Evolutionary conservation across 2,113 vertebrate species (phyloP).

Genomic region (Halcyon malimbica): DNA sequence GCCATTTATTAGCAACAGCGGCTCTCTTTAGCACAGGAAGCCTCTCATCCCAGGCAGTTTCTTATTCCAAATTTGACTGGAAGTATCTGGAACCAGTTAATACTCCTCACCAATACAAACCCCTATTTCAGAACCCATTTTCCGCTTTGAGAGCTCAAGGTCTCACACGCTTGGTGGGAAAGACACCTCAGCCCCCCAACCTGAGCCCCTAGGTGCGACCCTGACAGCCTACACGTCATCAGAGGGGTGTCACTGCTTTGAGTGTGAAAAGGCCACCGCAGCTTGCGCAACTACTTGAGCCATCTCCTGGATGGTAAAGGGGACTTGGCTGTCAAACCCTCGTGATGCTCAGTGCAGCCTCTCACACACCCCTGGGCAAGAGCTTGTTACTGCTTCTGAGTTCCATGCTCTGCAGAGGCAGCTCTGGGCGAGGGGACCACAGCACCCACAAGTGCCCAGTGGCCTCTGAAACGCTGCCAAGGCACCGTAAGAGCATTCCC

Average conservation of each 20-base stretch:
- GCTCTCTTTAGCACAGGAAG: background rate
- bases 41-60: background rate
- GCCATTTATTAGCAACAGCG: background rate
- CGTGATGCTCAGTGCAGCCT: background rate
- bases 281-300: background rate
- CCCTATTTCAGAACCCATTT: background rate
- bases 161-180: background rate
- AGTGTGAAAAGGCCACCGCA: background rate
- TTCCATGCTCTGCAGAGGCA: background rate
- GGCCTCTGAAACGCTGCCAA: background rate
- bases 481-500: background rate
- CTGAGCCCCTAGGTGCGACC: background rate
- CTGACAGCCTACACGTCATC: background rate
- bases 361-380: background rate
- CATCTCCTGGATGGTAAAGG: background rate
- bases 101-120: background rate
- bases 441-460: background rate
- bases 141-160: background rate
- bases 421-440: background rate
- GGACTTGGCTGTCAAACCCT: background rate
- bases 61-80: background rate
- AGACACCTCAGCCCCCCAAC: background rate
- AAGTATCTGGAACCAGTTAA: background rate
- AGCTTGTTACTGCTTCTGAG: rapidly evolving
- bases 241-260: background rate